phyloP scores from a whole-genome alignment of 64 coral and sea anemone genomes.

The Hydrozoanthus tunicans region DNA sequence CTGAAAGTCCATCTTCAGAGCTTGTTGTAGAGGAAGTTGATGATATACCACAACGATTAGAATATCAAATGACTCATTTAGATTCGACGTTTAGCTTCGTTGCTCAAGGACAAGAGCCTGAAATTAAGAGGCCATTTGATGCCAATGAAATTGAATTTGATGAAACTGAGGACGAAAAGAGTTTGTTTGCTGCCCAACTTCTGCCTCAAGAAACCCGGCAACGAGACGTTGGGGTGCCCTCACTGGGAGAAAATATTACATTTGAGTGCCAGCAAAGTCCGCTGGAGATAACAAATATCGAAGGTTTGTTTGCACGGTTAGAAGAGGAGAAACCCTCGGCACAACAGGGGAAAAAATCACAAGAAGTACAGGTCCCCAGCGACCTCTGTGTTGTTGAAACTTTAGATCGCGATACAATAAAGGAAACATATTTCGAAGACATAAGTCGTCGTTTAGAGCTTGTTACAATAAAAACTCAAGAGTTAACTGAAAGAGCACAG shows the following conservation, averaged over 20 bases:
- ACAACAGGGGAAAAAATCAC: slow-evolving; percentile 20
- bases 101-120: neutral
- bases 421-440: slow-evolving; percentile 64
- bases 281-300: slow-evolving; percentile 44
- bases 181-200: slow-evolving; percentile 11
- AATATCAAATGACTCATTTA: slow-evolving; percentile 20
- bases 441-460: slow-evolving; percentile 51
- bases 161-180: slow-evolving; percentile 11
- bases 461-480: slow-evolving; percentile 31
- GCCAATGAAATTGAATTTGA: neutral
- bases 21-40: neutral
- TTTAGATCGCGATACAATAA: slow-evolving; percentile 32
- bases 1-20: neutral
- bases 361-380: slow-evolving; percentile 21
- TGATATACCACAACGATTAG: neutral
- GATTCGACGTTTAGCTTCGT: neutral
- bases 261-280: slow-evolving; percentile 28
- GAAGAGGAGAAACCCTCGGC: slow-evolving; percentile 10
- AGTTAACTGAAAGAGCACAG: slow-evolving; percentile 5
- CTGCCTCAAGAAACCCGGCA: neutral
- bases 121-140: neutral
- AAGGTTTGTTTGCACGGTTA: slow-evolving; percentile 44
- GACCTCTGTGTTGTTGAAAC: slow-evolving; percentile 28
- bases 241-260: slow-evolving; percentile 8
- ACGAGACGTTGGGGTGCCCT: neutral